Conservation (phyloP, 2,113 vertebrate genomes). For the Numida meleagris region DNA sequence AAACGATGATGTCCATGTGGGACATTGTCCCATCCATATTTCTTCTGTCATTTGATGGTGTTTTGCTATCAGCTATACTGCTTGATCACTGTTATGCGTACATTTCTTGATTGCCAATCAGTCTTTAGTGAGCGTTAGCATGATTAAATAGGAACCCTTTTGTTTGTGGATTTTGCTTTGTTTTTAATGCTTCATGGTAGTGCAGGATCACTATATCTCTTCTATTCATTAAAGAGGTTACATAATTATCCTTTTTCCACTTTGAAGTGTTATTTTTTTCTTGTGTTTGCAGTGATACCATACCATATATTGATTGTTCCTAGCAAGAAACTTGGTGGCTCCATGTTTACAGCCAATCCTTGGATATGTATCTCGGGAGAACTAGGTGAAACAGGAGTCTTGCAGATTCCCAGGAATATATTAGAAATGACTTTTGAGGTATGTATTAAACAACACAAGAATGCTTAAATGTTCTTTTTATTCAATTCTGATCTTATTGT, state of each 20-base stretch:
- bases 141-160: neutral
- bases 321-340: slow-evolving; percentile 97
- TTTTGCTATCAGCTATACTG: neutral
- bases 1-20: neutral
- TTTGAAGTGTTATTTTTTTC: neutral
- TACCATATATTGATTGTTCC: slow-evolving; percentile 95
- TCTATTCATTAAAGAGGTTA: neutral
- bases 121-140: neutral
- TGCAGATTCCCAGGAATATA: slow-evolving; percentile 93
- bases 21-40: neutral
- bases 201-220: neutral
- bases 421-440: slow-evolving; percentile 98
- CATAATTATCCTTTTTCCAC: neutral
- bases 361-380: slow-evolving; percentile 99
- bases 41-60: neutral
- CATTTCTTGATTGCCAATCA: neutral
- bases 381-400: slow-evolving; percentile 92
- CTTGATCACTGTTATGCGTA: neutral
- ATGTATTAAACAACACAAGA: slow-evolving; percentile 37
- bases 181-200: neutral
- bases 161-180: neutral
- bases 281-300: slow-evolving; percentile 89
- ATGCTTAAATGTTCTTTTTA: neutral
- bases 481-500: neutral
- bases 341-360: slow-evolving; percentile 98